Evolutionary conservation across 2,797 vertebrate species (phyloP).

Genomic region (Sebastes minor): DNA sequence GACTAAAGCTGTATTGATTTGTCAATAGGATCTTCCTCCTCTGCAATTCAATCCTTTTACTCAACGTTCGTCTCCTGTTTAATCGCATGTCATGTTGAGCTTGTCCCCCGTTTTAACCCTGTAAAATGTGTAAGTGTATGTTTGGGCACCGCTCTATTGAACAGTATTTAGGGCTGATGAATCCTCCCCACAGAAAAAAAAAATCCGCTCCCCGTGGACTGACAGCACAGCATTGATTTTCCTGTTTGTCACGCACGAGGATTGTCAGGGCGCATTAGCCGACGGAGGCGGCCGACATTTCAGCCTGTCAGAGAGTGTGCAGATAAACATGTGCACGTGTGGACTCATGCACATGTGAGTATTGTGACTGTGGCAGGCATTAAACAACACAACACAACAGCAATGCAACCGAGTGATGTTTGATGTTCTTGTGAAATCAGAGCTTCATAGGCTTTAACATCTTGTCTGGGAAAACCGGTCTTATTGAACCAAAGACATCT

Average conservation of each 20-base stretch:
- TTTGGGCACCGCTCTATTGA: not conserved
- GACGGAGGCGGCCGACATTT: slow-evolving; percentile 31
- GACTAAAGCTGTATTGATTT: slow-evolving; percentile 38
- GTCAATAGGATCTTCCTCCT: slow-evolving; percentile 9
- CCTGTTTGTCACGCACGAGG: slow-evolving; percentile 17
- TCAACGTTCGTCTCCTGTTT: not conserved
- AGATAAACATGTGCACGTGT: slow-evolving; percentile 52
- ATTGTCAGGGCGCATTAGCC: slow-evolving; percentile 58
- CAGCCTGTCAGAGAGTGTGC: slow-evolving; percentile 41
- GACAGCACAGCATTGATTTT: slow-evolving; percentile 57
- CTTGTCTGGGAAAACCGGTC: not conserved
- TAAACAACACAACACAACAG: not conserved
- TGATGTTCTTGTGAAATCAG: not conserved
- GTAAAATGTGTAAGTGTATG: not conserved
- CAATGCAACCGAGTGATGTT: not conserved
- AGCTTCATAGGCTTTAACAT: not conserved
- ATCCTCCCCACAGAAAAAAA: slow-evolving; percentile 10
- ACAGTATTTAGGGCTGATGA: slow-evolving; percentile 17
- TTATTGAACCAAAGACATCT: not conserved
- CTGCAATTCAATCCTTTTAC: slow-evolving; percentile 19
- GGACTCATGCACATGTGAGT: not conserved
- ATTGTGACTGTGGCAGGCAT: not conserved
- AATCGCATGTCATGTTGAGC: slow-evolving; percentile 20
- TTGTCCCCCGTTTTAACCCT: not conserved
- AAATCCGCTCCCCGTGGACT: not conserved